Evolutionary conservation across 2,113 vertebrate genomes (phyloP), one percentile per base, ranked within the genome.

Genomic region (Equus quagga): DNA sequence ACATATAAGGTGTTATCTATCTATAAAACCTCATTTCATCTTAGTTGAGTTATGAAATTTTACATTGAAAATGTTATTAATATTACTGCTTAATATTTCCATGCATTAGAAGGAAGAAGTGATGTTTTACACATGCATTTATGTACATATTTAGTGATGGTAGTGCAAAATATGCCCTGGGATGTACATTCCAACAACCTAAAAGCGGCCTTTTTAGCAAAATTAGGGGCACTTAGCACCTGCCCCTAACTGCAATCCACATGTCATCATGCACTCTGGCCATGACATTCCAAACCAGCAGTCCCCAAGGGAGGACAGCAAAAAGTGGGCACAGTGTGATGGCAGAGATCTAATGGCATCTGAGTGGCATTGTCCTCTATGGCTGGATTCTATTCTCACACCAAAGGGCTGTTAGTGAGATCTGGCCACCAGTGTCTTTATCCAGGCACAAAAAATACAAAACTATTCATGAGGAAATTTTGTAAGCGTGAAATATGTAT

Each of bases 41-140:
- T 33, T 95, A 85, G n/a, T 11, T 46, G 58, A 93, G 56, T 87
- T 97, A 82, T 46, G 9, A 13, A 75, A 78, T 91, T 91, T 91
- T 73, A n/a, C 69, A 81, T 88, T 96, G 76, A 83, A 92, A 92
- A 72, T 75, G 23, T 87, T 96, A 46, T 72, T 91, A 36, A 88
- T 84, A 75, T 87, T 89, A 73, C 28, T 85, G 17, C 46, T 91
- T 91, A 69, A 21, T 86, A 69, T 95, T 94, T 84, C 21, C 41
- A 79, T 64, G 23, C 28, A 97, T 91, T 79, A 88, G 41, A 80
- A 75, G 23, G 31, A 69, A 92, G 19, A 73, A 49, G 3, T n/a
- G 5, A 26, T 72, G 88, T 60, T 93, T 79, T 54, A 73, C 51
- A 86, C 19, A 33, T 31, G 58, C 26, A 54, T 73, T 91, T 89